Conservation (phyloP, 2,888 invertebrate species). For the Aphodius granarius region DNA sequence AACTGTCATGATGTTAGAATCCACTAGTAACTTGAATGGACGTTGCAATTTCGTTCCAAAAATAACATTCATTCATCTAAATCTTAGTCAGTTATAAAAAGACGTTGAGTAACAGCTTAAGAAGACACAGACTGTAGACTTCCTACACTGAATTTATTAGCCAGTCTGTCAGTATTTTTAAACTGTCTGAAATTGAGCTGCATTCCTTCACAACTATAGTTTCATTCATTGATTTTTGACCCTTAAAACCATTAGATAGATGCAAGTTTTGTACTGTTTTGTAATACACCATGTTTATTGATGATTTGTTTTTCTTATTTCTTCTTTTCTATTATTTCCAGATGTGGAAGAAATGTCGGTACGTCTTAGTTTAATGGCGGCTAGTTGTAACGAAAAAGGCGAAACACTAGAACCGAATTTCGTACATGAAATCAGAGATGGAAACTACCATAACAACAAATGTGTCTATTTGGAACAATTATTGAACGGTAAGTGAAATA, state of each 20-base stretch:
- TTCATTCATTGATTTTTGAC: neutral
- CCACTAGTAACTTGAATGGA: neutral
- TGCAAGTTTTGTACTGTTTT: neutral
- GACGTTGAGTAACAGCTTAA: neutral
- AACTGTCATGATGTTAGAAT: no score
- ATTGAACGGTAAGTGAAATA: constrained; percentile 53
- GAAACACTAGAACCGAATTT: constrained; percentile 52
- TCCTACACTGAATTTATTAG: neutral
- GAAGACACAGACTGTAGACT: neutral
- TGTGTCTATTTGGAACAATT: constrained; percentile 62
- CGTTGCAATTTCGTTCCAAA: neutral
- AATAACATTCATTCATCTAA: neutral
- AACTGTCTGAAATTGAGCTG: neutral
- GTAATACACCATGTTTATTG: neutral
- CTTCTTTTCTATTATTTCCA: constrained; percentile 48
- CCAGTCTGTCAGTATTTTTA: neutral
- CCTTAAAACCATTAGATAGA: neutral
- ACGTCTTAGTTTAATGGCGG: constrained; percentile 67
- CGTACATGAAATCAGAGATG: constrained; percentile 49
- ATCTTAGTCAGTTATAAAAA: neutral
- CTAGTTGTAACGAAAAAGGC: constrained; percentile 54
- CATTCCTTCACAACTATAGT: neutral
- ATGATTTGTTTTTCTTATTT: neutral
- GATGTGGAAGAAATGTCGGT: constrained; percentile 74
- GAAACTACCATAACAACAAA: constrained; percentile 57